These are phyloP conservation scores for Drosophila rubida DNA, from an alignment of 2,888 invertebrate species.

Conservation along the genomic window DNA sequence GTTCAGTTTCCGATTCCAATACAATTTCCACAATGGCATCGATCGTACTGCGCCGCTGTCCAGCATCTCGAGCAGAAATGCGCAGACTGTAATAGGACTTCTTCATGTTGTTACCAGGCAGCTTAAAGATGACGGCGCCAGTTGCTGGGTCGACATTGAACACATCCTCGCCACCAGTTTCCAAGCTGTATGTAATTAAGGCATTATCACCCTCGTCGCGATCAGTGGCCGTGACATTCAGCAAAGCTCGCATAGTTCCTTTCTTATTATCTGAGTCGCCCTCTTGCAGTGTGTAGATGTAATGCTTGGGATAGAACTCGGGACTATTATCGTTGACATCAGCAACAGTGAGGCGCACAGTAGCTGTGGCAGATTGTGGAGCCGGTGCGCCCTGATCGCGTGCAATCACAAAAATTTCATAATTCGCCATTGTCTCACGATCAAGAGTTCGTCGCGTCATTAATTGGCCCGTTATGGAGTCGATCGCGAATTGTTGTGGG, in stretches of 20 bases:
- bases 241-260: slow-evolving; percentile 82
- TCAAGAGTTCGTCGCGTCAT: slow-evolving; percentile 92
- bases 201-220: slow-evolving; percentile 93
- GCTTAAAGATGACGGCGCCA: slow-evolving; percentile 89
- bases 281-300: slow-evolving; percentile 90
- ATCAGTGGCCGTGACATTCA: slow-evolving; percentile 93
- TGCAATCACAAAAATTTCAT: slow-evolving; percentile 94
- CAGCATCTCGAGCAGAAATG: slow-evolving; percentile 93
- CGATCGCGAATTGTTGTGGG: slow-evolving; percentile 93
- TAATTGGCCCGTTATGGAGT: slow-evolving; percentile 93
- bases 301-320: slow-evolving; percentile 94
- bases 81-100: slow-evolving; percentile 90
- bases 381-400: slow-evolving; percentile 94
- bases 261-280: slow-evolving; percentile 2
- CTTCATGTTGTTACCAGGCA: slow-evolving; percentile 82
- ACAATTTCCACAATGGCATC: slow-evolving; percentile 93
- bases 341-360: slow-evolving; percentile 91
- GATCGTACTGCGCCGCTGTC: slow-evolving; percentile 89
- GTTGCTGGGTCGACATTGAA: slow-evolving; percentile 92
- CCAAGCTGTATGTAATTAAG: slow-evolving; percentile 90
- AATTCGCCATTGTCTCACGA: slow-evolving; percentile 91
- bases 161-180: slow-evolving; percentile 91
- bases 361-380: slow-evolving; percentile 95
- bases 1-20: slow-evolving; percentile 89
- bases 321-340: slow-evolving; percentile 98